Evolutionary conservation across 1,140 invertebrate genomes (phyloP).

Genomic region (Cyclargus thomasi): DNA sequence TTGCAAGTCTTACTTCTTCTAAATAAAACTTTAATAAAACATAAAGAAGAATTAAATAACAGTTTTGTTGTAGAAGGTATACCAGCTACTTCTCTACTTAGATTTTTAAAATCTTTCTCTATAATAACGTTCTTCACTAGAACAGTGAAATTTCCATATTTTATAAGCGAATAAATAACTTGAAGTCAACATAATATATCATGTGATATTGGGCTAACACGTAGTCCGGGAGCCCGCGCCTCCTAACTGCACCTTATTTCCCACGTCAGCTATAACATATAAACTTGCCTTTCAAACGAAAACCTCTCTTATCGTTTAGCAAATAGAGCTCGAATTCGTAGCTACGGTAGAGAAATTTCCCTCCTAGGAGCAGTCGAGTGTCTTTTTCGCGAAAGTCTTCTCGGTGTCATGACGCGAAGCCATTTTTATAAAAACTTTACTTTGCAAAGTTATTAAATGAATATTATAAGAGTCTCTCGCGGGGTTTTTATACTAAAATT

Average conservation of each 20-base stretch:
- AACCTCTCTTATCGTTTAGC: not conserved
- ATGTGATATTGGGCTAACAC: not conserved
- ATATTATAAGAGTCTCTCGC: not conserved
- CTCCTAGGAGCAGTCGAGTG: not conserved
- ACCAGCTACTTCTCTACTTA: too few species aligned
- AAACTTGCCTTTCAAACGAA: not conserved
- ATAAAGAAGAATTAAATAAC: too few species aligned
- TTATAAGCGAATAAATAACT: not conserved
- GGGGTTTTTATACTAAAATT: too few species aligned
- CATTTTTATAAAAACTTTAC: slow-evolving; percentile 10
- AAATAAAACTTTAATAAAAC: too few species aligned
- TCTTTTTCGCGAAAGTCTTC: not conserved
- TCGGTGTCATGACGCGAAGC: not conserved
- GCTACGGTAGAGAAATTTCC: not conserved
- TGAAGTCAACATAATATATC: not conserved
- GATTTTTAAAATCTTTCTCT: not conserved
- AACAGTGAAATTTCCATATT: not conserved
- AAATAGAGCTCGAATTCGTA: not conserved
- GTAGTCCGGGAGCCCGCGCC: not conserved
- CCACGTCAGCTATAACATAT: slow-evolving; percentile 7
- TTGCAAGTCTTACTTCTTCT: too few species aligned
- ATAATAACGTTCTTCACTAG: not conserved
- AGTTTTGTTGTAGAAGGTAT: too few species aligned
- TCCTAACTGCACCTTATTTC: slow-evolving; percentile 9
- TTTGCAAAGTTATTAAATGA: not conserved